Percentiles rank a stretch among this genome's conserved stretches.
Conservation (phyloP, 2,797 vertebrate species). For the Brotogeris chrysoptera region DNA sequence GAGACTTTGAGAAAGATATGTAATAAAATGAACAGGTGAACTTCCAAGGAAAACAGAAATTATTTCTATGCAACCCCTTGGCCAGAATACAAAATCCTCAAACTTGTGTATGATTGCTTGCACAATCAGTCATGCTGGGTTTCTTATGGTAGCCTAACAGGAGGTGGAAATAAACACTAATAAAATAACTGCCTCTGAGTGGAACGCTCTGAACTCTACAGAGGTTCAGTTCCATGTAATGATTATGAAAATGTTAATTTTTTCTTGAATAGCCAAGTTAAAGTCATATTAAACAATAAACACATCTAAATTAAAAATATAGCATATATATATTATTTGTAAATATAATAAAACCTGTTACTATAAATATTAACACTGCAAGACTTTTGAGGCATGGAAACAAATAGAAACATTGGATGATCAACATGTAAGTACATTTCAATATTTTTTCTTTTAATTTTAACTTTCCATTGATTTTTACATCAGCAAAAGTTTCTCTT, state of each 20-base stretch:
- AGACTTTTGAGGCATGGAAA: not conserved
- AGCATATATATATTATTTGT: not conserved
- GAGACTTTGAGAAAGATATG: not conserved
- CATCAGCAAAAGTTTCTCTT: not conserved
- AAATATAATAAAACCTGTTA: not conserved
- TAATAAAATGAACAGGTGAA: not conserved
- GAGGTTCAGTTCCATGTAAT: not conserved
- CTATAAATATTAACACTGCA: not conserved
- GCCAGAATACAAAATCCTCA: constrained; percentile 3
- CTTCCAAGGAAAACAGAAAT: not conserved
- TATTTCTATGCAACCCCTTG: not conserved
- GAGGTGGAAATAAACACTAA: not conserved
- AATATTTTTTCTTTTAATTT: not conserved
- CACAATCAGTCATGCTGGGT: not conserved
- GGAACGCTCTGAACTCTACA: not conserved
- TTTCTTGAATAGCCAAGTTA: not conserved
- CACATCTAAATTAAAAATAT: not conserved
- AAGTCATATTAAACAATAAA: not conserved
- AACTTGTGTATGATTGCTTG: not conserved
- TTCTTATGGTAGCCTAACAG: not conserved
- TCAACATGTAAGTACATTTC: not conserved
- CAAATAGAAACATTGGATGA: not conserved
- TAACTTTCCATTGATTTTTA: not conserved
- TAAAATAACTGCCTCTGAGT: constrained; percentile 10
- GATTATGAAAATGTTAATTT: not conserved